Evolutionary conservation across 2,888 invertebrate genomes (phyloP), one percentile per base, ranked within the genome.

Genomic region (Pterostichus madidus): DNA sequence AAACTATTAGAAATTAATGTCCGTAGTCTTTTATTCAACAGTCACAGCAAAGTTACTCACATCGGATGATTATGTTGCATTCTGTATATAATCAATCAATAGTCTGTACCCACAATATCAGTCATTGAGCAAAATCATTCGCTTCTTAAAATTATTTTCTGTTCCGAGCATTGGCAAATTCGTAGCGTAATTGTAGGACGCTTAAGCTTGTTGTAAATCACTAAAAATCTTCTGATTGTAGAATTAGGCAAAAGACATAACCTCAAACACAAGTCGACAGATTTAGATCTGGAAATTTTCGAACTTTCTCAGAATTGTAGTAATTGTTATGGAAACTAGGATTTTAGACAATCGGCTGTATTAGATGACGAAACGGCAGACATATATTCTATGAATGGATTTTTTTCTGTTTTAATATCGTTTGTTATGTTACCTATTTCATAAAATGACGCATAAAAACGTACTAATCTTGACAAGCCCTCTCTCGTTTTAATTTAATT

Each of bases 61-160:
- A 39, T 35, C 79, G 79, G 68, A 46, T 56, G 32, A 46, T 44
- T 64, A 44, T 77, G 32, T 35, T 80, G 80, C 80, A 80, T 59
- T 44, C 46, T 80, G 80, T 80, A 80, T 39, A 73, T 73, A 79
- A 59, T 79, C 46, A 79, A 61, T 79, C 46, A 79, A 61, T 79
- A 79, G 49, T 53, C 24, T 44, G 79, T 68, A 64, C 24, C 56
- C 80, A 80, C 80, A 71, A 56, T 73, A 73, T 73, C 80, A 80
- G 73, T 80, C 80, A 80, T 80, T 56, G 56, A 73, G 71, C 80
- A 80, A 80, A 77, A 53, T 80, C 80, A 80, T 73, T 32, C 80
- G 71, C 80, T 80, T 80, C 31, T 75, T 81, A 73, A 71, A 53
- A 75, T 81, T 80, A 80, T 80, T 44, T 81, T 61, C 59, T 52